A percentile compares a stretch with the other conserved stretches of the same genome.
phyloP scores from a whole-genome alignment of 2,888 invertebrate genomes.

The Leucozona laternaria region DNA sequence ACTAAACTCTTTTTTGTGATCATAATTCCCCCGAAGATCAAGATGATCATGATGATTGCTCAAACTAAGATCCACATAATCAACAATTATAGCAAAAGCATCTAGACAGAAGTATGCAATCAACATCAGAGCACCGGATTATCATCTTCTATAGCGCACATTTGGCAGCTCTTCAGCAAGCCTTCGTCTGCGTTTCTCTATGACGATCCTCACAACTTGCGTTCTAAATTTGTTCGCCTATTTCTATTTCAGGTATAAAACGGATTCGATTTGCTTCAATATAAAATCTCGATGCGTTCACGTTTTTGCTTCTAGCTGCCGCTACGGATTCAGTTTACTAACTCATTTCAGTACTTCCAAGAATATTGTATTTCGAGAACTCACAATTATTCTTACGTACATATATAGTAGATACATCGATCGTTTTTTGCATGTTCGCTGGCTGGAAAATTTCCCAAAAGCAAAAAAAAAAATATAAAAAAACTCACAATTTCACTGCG shows the following conservation, averaged over 20 bases:
- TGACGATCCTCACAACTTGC: constrained; percentile 46
- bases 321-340: constrained; percentile 52
- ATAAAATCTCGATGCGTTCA: constrained; percentile 45
- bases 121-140: constrained; percentile 24
- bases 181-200: constrained; percentile 32
- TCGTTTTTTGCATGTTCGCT: constrained; percentile 43
- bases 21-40: neutral
- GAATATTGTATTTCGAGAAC: constrained; percentile 72
- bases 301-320: neutral
- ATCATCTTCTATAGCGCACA: constrained; percentile 1
- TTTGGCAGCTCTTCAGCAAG: constrained; percentile 18
- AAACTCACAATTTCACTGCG: constrained; percentile 7
- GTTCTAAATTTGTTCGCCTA: constrained; percentile 67
- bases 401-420: neutral
- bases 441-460: constrained; percentile 70
- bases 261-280: constrained; percentile 63
- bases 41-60: constrained; percentile 11
- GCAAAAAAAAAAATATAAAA: constrained; percentile 22
- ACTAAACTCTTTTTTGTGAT: neutral
- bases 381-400: constrained; percentile 7
- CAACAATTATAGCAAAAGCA: neutral
- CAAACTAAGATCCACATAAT: constrained; percentile 6
- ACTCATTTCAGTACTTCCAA: constrained; percentile 64
- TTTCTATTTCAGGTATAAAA: constrained; percentile 71
- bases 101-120: constrained; percentile 10